Evolutionary conservation across 1,140 invertebrate species (phyloP).

Genomic region (Phenacoccus solenopsis): DNA sequence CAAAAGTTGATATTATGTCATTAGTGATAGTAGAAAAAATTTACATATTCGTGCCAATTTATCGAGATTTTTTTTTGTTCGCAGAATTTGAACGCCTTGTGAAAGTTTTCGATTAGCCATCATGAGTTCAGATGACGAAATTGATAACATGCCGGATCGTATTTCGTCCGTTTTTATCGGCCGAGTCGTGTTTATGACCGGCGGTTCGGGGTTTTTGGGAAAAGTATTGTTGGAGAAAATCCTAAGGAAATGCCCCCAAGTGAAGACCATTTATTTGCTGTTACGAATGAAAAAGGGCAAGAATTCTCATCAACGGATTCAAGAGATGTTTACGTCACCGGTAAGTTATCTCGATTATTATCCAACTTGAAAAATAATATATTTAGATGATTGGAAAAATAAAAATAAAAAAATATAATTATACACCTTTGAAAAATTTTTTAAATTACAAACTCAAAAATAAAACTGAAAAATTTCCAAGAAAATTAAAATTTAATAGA

Average conservation of each 20-base stretch:
- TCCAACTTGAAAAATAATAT: too few relatives aligned
- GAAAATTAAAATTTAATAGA: too few relatives aligned
- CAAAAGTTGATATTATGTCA: too few relatives aligned
- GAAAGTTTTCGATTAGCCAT: not conserved
- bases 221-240: slow-evolving; percentile 60
- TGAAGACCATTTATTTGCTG: slow-evolving; percentile 51
- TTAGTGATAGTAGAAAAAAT: not conserved
- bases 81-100: not conserved
- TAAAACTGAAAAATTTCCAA: too few relatives aligned
- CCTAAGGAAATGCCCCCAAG: slow-evolving; percentile 37
- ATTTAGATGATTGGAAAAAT: too few relatives aligned
- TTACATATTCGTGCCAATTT: not conserved
- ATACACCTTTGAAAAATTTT: too few relatives aligned
- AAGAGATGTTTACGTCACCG: slow-evolving; percentile 51
- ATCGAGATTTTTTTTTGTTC: not conserved
- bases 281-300: slow-evolving; percentile 67
- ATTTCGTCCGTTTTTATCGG: slow-evolving; percentile 34
- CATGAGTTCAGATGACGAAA: not conserved
- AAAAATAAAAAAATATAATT: too few relatives aligned
- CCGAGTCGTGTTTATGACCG: slow-evolving; percentile 42
- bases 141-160: slow-evolving; percentile 32
- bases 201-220: slow-evolving; percentile 55
- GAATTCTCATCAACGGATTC: slow-evolving; percentile 49
- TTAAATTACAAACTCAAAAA: too few relatives aligned
- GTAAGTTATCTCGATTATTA: too few relatives aligned